Evolutionary conservation across 2,797 vertebrate species (phyloP), one percentile per base, ranked within the genome.

Genomic region (Trichosurus vulpecula): DNA sequence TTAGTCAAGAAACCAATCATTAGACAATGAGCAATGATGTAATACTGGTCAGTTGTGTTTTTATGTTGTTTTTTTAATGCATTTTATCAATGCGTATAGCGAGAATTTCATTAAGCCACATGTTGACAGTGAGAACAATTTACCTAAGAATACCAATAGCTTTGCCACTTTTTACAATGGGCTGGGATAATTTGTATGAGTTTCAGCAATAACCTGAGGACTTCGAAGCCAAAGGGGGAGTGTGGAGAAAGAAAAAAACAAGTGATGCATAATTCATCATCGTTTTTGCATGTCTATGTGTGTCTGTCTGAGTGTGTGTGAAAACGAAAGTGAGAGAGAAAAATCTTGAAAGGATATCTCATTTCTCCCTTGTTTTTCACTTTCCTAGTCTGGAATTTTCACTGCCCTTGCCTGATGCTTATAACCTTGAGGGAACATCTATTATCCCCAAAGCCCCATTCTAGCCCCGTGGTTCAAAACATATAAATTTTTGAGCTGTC

Each of bases 81-180:
- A 92, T 97, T 98, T 98, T 96, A 96, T 97, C 96, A 92, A 10
- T 92, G 97, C 93, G 51, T 56, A 53, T 89, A 96, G 91, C 98
- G 93, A 93, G 91, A 81, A 98, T 98, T 97, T 97, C 95, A 97
- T 98, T 98, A 98, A 96, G 91, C 92, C 94, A 2, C n/a, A 94
- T 95, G 97, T 96, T 95, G 92, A 91, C 16, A 66, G 90, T 54
- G 93, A 90, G 52, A 96, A 97, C 74, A 94, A 96, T 97, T 94
- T 96, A 96, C 95, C 93, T 94, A 92, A 96, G 93, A 95, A 96
- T 55, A 95, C 54, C 91, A 97, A 90, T 81, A 89, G 54, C 90
- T 97, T 97, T 97, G 56, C 92, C 51, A 91, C 56, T 89, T 93
- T 93, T 92, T n/a, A 25, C 6, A 97, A 95, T 31, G 90, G 94